phyloP scores from a whole-genome alignment of 2,113 vertebrate species.

The Aldabrachelys gigantea region DNA sequence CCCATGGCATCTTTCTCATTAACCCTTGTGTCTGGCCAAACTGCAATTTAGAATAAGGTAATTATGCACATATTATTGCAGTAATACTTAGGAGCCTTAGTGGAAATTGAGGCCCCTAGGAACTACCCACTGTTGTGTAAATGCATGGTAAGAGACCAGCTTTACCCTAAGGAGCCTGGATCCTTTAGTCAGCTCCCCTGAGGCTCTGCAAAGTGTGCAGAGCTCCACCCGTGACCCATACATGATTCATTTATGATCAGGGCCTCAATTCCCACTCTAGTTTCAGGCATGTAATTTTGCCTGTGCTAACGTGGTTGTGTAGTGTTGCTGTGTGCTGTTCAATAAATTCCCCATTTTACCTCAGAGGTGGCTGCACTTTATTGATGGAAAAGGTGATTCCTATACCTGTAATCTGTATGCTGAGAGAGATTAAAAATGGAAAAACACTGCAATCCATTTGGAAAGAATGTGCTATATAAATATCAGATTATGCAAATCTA shows the following conservation, averaged over 20 bases:
- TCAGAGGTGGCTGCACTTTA: fast-evolving
- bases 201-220: neutral
- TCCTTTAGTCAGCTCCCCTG: neutral
- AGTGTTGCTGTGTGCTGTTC: fast-evolving
- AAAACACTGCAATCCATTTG: neutral
- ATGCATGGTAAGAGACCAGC: neutral
- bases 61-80: neutral
- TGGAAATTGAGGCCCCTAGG: neutral
- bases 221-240: neutral
- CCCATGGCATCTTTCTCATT: neutral
- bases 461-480: neutral
- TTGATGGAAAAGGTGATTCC: neutral
- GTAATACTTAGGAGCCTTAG: neutral
- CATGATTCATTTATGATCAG: neutral
- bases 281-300: neutral
- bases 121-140: neutral
- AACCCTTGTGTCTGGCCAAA: neutral
- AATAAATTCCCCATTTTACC: neutral
- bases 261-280: neutral
- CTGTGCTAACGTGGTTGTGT: neutral
- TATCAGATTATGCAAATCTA: slow-evolving; percentile 53
- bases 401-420: fast-evolving
- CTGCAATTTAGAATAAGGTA: neutral
- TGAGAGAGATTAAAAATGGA: neutral
- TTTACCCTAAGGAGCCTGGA: neutral